Base-by-base conservation (phyloP, 1,140 invertebrate species). In the Zaprionus taronus region DNA sequence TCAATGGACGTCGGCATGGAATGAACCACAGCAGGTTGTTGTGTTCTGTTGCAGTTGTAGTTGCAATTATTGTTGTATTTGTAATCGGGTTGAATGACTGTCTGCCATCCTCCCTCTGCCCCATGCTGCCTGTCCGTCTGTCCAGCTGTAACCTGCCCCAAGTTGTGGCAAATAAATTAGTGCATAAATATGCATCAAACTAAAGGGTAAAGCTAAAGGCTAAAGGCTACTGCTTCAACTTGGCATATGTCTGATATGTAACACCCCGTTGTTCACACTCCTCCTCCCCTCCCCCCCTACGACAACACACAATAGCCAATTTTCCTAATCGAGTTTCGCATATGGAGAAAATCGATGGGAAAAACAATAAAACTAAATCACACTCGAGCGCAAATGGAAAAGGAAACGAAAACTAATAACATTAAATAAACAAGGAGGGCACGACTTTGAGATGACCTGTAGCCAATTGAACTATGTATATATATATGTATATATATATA, bases 301-400 rank as follows among this genome's bases (percentile, higher is more conserved):
- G 20, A 51, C 9, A 11, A 20, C 56, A 7, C 55, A 17, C 57
- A 56, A 70, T 71, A 56, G 69, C 69, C 69, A 71, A 71, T 71
- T 63, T 64, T 64, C 60, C 31, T 71, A 71, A 71, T 71, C 69
- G 60, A 71, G 47, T 64, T 71, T 70, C 67, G 34, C 67, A 61
- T 69, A 72, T 49, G 26, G 73, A 72, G 78, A 75, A 79, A 79
- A 66, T 74, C 64, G 78, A 65, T 57, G 62, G 41, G 77, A 80
- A 80, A 60, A 44, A 73, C 79, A 79, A 82, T 57, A 80, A 80
- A 80, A 65, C 41, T 65, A 80, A 76, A 76, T 56, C 61, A 55
- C 65, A 58, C 65, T 67, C 28, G 62, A 66, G 51, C n/a, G 51
- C n/a, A 31, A 76, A 72, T 1, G 17, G 15, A 51, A 24, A 51